Evolutionary conservation across 1,140 invertebrate genomes (phyloP), one percentile per base, ranked within the genome.

Genomic region (Centruroides vittatus): DNA sequence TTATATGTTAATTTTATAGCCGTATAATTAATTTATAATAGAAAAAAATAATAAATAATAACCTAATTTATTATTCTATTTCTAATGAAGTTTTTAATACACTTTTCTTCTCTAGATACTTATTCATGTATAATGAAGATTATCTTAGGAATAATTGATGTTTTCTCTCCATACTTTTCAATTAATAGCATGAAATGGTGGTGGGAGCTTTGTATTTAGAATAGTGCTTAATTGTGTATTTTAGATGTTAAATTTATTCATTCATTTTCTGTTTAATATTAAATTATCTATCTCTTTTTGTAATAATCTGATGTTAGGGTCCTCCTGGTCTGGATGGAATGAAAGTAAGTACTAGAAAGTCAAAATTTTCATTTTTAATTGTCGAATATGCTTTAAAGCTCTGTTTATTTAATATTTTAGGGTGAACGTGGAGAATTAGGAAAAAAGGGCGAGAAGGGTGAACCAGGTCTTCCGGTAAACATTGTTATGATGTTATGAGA

Each of bases 241-340:
- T 34, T 57, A 13, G 46, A 57, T 47, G 35, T 47, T 9, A 34
- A 47, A 47, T 46, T 13, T 46, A 10, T 57, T 13, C 47, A 41
- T 34, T 57, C 41, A 52, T 52, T 52, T 11, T 13, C n/a, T 52
- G 12, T 52, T 52, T n/a, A 52, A 58, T 58, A 34, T 50, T 6
- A 47, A 36, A 50, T 49, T 34, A 35, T 58, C 47, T 51, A 23
- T 41, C 50, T 34, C 35, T 35, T 34, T 35, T 13, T 49, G 12
- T 13, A 8, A 7, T 5, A 47, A 49, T 23, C 8, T 58, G 7
- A 41, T 41, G 8, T 41, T 55, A 65, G 64, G 64, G 64, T 51
- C 64, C 56, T 53, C 64, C 64, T 4, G 64, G 64, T 59, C 56
- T 62, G 60, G 64, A 65, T 52, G 64, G 64, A 11, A 62, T 65